Base-by-base conservation (phyloP, 2,888 invertebrate species). In the Onthophagus sagittarius region DNA sequence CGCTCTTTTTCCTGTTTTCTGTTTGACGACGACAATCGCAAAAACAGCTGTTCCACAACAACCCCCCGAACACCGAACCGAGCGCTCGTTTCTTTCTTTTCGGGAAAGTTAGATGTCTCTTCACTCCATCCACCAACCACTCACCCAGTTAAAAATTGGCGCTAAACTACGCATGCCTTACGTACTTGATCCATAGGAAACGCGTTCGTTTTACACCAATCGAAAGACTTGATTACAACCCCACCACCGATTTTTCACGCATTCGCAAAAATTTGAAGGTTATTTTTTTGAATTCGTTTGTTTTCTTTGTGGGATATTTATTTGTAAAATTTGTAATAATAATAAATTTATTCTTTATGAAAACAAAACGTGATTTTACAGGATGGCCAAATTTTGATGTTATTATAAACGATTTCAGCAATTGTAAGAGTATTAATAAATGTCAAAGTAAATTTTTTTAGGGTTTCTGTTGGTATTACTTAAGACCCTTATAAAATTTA, bases 1-100 rank as follows among this genome's bases (percentile, higher is more conserved):
- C 67, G 67, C 85, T 77, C n/a, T n/a, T 31, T 23, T 23, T 23
- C 23, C 7, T 15, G 23, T 67, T n/a, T 67, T 23, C 32, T 32
- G n/a, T 15, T 32, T 7, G 67, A 32, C 67, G 67, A 23, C 39
- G 39, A 53, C 11, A 53, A 53, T 53, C 7, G 11, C 39, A 53
- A 75, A 77, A 72, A 73, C 73, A 75, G 71, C 67, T 74, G 73
- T 67, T 67, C 67, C 14, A 23, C 64, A 14, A 64, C n/a, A 13
- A 23, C 64, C 14, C 23, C 64, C 15, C 64, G 64, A 64, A 15
- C 14, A 15, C 23, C n/a, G n/a, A 11, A 65, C 15, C 15, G 15
- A 13, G 67, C 31, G 31, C n/a, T 67, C 32, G 15, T 14, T 3
- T 64, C 23, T 23, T 23, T 23, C 39, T 53, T 53, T 53, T 53